Base-by-base conservation (phyloP, 2,113 vertebrate genomes). In the Petrocephalus microphthalmus region DNA sequence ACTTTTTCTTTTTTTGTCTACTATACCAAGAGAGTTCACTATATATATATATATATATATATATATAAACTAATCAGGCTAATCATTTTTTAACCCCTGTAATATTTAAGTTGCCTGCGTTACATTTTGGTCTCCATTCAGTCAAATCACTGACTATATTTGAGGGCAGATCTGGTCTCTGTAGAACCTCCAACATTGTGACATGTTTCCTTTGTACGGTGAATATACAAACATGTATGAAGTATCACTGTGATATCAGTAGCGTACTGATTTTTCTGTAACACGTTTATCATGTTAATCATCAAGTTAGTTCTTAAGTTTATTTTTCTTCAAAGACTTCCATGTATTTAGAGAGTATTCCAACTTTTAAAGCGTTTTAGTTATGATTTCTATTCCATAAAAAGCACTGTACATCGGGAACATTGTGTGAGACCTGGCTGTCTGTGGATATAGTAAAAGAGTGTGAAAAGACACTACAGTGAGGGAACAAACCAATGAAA, bases 1-100 rank as follows among this genome's bases (percentile, higher is more conserved):
- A 93, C 93, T 94, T 93, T 93, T 93, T 94, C 94, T 93, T 94
- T n/a, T n/a, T n/a, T 92, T 93, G 57, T 11, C n/a, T 29, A 25
- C 60, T 95, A 93, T 94, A 91, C 91, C 93, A 92, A 42, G 15
- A 8, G 22, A 22, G n/a, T 52, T 52, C 5, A 20, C 60, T 8
- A 71, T 60, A 78, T 15, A 78, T 78, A 19, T 29, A 37, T 78
- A 78, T 17, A 74, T 33, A 37, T 11, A 10, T 25, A 15, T 74
- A 74, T 8, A 37, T 17, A 33, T 6, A 37, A 64, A 64, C 10
- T 64, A 64, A 37, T 13, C 15, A 37, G 33, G 37, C 67, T 37
- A 74, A 3, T 74, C 7, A 74, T 33, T 17, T 78, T 78, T 78
- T 42, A 78, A 19, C 13, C 33, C 71, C 71, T 78, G 71, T 78